Evolutionary conservation across 1,140 invertebrate species (phyloP).

Genomic region (Wasmannia auropunctata): DNA sequence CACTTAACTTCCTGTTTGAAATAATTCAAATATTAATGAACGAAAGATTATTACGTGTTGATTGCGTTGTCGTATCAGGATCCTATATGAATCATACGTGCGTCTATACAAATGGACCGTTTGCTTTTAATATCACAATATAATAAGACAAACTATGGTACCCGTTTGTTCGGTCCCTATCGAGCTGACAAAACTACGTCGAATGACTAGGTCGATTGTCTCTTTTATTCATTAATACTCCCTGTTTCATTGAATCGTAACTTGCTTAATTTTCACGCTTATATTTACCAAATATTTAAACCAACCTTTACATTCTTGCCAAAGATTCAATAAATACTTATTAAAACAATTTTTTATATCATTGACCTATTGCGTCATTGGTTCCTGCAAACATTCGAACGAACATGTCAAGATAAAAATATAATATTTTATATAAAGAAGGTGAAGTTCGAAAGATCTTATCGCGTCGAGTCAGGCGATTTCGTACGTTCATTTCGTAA

Average conservation of each 20-base stretch:
- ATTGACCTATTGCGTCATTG: not conserved
- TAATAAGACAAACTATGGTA: constrained; percentile 29
- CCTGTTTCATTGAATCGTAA: not conserved
- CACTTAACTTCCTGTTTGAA: not conserved
- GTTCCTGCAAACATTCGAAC: not conserved
- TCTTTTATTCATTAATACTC: not conserved
- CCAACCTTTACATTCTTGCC: not conserved
- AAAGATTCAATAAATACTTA: not conserved
- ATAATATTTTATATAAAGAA: constrained; percentile 38
- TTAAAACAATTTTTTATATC: not conserved
- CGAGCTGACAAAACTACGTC: constrained; percentile 32
- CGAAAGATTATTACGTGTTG: not conserved
- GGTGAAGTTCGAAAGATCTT: constrained; percentile 34
- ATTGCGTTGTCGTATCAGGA: not conserved
- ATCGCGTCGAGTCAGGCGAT: constrained; percentile 50
- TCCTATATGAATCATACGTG: constrained; percentile 42
- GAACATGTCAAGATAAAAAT: constrained; percentile 24
- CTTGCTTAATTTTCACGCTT: not conserved
- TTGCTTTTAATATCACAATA: constrained; percentile 54
- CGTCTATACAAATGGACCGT: constrained; percentile 44
- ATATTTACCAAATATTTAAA: not conserved
- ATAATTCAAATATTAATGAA: constrained; percentile 29
- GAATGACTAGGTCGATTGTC: not conserved
- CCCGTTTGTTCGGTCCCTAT: not conserved
- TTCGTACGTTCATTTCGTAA: constrained; percentile 60